Evolutionary conservation across 23 tunicate genomes (phyloP).

Genomic region (Styela clava): DNA sequence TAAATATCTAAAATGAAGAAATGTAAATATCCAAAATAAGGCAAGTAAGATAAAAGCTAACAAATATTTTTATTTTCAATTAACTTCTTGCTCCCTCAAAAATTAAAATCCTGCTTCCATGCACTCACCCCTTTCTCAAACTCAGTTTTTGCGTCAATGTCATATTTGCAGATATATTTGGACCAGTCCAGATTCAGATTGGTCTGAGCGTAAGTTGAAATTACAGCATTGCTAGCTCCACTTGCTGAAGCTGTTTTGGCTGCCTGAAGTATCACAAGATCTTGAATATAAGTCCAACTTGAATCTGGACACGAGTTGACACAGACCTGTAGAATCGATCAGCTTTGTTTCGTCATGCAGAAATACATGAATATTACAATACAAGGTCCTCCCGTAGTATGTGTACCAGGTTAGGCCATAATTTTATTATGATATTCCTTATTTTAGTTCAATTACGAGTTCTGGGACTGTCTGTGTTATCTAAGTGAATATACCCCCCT

Average conservation of each 20-base stretch:
- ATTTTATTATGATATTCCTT: no score
- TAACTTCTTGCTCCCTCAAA: no score
- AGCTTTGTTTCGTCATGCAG: not conserved
- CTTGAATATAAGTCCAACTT: conserved; percentile 65
- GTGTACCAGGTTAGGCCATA: no score
- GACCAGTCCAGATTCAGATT: conserved; percentile 39
- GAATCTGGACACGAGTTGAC: conserved; percentile 54
- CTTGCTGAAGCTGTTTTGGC: not conserved
- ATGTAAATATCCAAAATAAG: no score
- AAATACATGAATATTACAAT: not conserved
- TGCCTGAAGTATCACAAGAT: conserved; percentile 29
- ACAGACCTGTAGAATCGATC: conserved; percentile 53
- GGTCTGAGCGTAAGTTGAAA: conserved; percentile 4
- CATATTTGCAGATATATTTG: conserved; percentile 80
- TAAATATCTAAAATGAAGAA: no score
- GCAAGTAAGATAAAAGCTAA: no score
- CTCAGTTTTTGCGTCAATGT: conserved; percentile 38
- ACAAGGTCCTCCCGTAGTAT: not conserved
- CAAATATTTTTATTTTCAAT: no score
- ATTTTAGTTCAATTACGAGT: no score
- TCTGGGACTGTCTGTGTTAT: no score
- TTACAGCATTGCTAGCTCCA: not conserved
- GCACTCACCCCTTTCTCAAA: not conserved
- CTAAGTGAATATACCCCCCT: no score
- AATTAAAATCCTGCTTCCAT: no score